phyloP scores from a whole-genome alignment of 2,797 vertebrate genomes.

The Pithecia hirsuta region DNA sequence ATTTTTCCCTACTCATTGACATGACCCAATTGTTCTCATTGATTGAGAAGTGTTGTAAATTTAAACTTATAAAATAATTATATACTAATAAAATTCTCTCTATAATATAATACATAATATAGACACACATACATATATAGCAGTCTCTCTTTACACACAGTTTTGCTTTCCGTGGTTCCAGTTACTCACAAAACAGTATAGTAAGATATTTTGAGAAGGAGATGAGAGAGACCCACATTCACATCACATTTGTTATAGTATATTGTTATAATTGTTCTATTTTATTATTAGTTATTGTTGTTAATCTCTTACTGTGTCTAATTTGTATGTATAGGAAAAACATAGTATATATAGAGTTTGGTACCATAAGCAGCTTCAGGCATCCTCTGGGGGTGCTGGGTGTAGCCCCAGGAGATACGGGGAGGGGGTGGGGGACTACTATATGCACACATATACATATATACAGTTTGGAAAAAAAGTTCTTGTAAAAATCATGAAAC shows the following conservation, averaged over 20 bases:
- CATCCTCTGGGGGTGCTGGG: neutral
- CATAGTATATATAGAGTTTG: neutral
- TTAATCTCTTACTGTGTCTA: neutral
- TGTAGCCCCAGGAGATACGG: neutral
- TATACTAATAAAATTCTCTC: neutral
- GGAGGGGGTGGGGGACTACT: neutral
- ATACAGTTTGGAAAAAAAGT: neutral
- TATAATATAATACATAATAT: neutral
- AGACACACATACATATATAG: neutral
- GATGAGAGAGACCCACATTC: neutral
- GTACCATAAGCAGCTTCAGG: neutral
- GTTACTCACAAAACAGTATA: neutral
- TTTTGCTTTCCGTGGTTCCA: neutral
- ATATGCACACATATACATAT: neutral
- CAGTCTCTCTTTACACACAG: neutral
- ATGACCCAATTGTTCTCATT: neutral
- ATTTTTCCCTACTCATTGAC: neutral
- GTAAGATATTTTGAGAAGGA: neutral
- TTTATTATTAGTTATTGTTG: neutral
- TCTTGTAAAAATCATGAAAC: neutral
- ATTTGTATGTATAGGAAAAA: neutral
- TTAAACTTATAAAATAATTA: constrained; percentile 32
- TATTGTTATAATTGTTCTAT: neutral
- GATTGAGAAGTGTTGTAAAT: neutral
- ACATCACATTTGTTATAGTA: neutral